Evolutionary conservation across 2,888 invertebrate species (phyloP).

Genomic region (Aelia acuminata): DNA sequence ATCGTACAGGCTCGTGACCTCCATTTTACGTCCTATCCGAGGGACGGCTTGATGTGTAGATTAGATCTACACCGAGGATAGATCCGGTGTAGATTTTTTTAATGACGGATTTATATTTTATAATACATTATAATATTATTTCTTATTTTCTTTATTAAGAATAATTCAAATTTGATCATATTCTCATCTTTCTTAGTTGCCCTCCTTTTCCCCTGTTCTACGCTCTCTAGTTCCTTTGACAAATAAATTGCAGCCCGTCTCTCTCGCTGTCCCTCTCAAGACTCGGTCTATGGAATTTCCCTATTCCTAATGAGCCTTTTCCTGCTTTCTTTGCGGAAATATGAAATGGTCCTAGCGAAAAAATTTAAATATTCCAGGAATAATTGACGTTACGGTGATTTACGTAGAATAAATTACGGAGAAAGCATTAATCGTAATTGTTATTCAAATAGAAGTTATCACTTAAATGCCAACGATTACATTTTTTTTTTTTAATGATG

Average conservation of each 20-base stretch:
- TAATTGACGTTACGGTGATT: neutral
- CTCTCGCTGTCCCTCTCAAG: neutral
- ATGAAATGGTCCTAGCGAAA: neutral
- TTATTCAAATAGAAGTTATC: neutral
- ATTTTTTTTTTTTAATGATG: no score
- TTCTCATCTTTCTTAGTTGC: neutral
- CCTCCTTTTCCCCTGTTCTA: neutral
- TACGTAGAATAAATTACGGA: neutral
- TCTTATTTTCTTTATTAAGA: no score
- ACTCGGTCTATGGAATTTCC: neutral
- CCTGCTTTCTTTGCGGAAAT: conserved; percentile 10
- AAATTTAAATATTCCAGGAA: neutral
- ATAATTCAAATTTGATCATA: neutral
- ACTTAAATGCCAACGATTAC: neutral
- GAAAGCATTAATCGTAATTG: neutral
- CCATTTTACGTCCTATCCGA: no score
- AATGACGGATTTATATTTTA: no score
- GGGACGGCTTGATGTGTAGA: no score
- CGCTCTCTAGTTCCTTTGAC: conserved; percentile 29
- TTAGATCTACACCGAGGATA: no score
- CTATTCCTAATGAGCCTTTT: neutral
- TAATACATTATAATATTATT: no score
- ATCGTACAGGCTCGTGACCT: no score
- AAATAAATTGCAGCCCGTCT: neutral
- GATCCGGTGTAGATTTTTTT: no score